Percentiles rank a stretch among this genome's conserved stretches.
Evolutionary conservation across 1,140 invertebrate species (phyloP).

Genomic region (Drosophila burlai): DNA sequence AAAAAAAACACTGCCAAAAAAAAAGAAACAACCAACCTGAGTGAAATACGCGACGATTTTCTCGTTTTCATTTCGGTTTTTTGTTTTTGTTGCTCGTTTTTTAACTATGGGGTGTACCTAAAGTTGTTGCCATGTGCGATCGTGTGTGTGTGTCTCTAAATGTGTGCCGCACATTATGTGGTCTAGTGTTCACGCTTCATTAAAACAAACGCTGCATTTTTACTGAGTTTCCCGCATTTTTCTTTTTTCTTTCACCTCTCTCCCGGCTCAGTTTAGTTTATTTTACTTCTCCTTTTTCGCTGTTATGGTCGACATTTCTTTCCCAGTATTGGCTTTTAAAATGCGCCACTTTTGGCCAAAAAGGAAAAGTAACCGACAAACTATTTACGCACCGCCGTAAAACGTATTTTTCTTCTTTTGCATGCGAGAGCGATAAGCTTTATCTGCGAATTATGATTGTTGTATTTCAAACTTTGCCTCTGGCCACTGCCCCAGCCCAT

Average conservation of each 20-base stretch:
- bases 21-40: slow-evolving; percentile 47
- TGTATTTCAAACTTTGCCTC: slow-evolving; percentile 50
- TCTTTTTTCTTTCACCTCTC: slow-evolving; percentile 12
- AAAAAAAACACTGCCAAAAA: slow-evolving; percentile 27
- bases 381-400: slow-evolving; percentile 70
- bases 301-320: slow-evolving; percentile 41
- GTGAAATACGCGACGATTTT: slow-evolving; percentile 69
- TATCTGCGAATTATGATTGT: slow-evolving; percentile 62
- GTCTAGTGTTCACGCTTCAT: slow-evolving; percentile 82
- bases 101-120: slow-evolving; percentile 61
- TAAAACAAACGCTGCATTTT: slow-evolving; percentile 68
- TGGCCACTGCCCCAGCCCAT: slow-evolving; percentile 2
- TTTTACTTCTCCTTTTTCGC: slow-evolving; percentile 32
- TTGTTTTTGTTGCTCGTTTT: slow-evolving; percentile 29
- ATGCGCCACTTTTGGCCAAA: slow-evolving; percentile 57
- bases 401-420: slow-evolving; percentile 40
- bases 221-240: slow-evolving; percentile 59
- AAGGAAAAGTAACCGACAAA: slow-evolving; percentile 40
- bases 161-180: slow-evolving; percentile 81
- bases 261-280: slow-evolving; percentile 6
- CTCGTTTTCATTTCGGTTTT: slow-evolving; percentile 48
- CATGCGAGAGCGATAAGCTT: slow-evolving; percentile 71
- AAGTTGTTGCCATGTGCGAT: slow-evolving; percentile 50
- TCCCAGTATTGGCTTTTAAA: slow-evolving; percentile 14
- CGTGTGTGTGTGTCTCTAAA: slow-evolving; percentile 53